Evolutionary conservation across 2,797 vertebrate genomes (phyloP).

Genomic region (Prunella strophiata): DNA sequence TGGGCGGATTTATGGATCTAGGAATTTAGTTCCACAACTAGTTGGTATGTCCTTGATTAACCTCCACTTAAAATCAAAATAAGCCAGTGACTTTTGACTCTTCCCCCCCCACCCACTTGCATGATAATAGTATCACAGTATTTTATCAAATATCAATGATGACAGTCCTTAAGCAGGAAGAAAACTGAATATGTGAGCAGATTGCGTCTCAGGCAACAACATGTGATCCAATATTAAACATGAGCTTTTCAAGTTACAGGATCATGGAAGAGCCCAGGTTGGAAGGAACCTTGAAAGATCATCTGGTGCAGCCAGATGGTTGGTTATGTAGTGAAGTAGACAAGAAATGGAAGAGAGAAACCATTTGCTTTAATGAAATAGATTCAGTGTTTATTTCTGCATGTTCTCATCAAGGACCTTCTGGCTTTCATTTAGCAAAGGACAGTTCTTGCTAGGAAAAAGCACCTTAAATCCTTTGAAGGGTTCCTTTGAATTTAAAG

Average conservation of each 20-base stretch:
- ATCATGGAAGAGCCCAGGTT: not conserved
- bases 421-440: not conserved
- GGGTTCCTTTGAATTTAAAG: not conserved
- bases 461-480: not conserved
- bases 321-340: not conserved
- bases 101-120: fast-evolving
- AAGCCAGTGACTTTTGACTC: not conserved
- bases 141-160: not conserved
- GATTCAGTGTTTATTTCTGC: not conserved
- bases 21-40: not conserved
- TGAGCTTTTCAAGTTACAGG: not conserved
- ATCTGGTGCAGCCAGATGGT: slow-evolving; percentile 26
- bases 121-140: not conserved
- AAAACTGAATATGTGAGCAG: not conserved
- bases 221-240: not conserved
- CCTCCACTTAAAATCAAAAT: not conserved
- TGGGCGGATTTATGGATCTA: not conserved
- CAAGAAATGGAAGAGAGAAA: slow-evolving; percentile 20
- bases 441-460: not conserved
- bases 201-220: not conserved
- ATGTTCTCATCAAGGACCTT: not conserved
- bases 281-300: slow-evolving; percentile 14
- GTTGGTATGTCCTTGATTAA: not conserved
- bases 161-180: not conserved
- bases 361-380: not conserved